These are phyloP conservation scores for Archocentrus centrarchus DNA, from an alignment of 2,113 vertebrate species.

Conservation along the genomic window DNA sequence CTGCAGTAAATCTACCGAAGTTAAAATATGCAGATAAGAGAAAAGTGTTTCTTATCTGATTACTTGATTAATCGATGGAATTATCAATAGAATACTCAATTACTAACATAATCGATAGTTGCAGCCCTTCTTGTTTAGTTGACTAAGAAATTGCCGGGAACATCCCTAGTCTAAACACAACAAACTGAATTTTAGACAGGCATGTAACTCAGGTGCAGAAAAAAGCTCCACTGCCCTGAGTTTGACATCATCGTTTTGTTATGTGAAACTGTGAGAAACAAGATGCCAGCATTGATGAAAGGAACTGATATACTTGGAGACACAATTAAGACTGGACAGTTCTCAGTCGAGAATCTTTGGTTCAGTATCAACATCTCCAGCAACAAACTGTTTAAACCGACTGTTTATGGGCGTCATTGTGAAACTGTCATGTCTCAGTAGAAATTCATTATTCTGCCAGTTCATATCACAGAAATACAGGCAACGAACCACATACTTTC, in stretches of 20 bases:
- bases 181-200: neutral
- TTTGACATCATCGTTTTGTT: neutral
- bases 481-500: neutral
- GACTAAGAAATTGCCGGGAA: no score
- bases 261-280: neutral
- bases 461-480: neutral
- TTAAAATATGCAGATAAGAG: no score
- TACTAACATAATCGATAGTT: no score
- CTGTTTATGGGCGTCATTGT: neutral
- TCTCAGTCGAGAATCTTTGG: neutral
- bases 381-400: neutral
- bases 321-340: neutral
- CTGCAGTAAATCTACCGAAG: no score
- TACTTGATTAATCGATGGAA: no score
- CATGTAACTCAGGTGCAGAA: neutral
- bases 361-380: neutral
- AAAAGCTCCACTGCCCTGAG: neutral
- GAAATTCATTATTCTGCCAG: neutral
- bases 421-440: neutral
- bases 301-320: neutral
- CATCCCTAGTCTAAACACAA: no score
- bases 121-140: no score
- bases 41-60: no score
- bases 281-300: slow-evolving; percentile 12
- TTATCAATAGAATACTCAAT: no score